Evolutionary conservation across 2,113 vertebrate species (phyloP).

Genomic region (Coracopsis vasa): DNA sequence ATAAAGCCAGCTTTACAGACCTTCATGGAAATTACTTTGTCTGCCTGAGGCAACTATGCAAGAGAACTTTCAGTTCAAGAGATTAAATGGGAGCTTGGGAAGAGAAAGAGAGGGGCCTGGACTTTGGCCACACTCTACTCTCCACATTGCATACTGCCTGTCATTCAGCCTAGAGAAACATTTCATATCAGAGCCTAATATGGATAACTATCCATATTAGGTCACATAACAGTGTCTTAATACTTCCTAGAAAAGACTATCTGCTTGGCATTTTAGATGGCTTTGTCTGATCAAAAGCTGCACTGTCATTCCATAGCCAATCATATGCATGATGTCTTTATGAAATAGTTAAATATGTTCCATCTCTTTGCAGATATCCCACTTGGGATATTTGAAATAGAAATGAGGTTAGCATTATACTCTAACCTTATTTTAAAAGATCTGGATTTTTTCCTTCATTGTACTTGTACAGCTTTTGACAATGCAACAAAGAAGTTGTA

Average conservation of each 20-base stretch:
- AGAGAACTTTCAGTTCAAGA: not conserved
- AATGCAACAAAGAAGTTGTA: not conserved
- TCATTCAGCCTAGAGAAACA: not conserved
- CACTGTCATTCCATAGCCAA: not conserved
- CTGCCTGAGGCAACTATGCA: not conserved
- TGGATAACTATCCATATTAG: not conserved
- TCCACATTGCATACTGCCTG: not conserved
- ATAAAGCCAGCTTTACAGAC: not conserved
- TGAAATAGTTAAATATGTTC: not conserved
- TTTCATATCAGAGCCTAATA: not conserved
- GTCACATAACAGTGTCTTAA: not conserved
- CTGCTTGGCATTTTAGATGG: not conserved
- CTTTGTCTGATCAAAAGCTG: not conserved
- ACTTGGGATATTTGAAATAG: not conserved
- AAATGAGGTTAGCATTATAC: not conserved
- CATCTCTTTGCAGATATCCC: not conserved
- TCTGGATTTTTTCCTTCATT: not conserved
- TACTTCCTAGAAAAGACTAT: not conserved
- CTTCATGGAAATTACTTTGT: not conserved
- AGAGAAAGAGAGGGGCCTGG: not conserved
- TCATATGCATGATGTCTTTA: not conserved
- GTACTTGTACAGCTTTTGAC: not conserved
- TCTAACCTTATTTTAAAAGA: not conserved
- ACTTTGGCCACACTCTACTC: not conserved
- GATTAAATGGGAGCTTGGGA: not conserved